These are phyloP conservation scores for Borostomias antarcticus DNA, from an alignment of 2,797 vertebrate species.

Conservation along the genomic window DNA sequence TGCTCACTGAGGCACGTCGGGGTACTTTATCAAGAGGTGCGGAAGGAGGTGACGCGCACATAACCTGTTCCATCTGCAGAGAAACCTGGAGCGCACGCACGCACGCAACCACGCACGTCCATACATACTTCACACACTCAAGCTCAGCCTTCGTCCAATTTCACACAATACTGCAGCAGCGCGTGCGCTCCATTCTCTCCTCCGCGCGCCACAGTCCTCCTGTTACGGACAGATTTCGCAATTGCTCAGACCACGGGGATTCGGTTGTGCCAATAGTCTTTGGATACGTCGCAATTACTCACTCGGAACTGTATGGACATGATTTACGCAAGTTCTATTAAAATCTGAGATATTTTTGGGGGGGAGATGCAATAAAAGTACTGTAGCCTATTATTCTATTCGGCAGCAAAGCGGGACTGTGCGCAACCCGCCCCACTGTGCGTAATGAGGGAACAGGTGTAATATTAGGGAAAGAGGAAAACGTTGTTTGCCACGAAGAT, in stretches of 20 bases:
- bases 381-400: too few relatives aligned
- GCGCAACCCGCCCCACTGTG: conserved; percentile 22
- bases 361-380: too few relatives aligned
- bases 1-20: conserved; percentile 1
- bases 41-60: background rate
- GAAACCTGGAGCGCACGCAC: conserved; percentile 23
- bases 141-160: background rate
- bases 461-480: conserved; percentile 37
- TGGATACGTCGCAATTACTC: background rate
- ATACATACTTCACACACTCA: conserved; percentile 8
- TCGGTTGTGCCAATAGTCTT: conserved; percentile 37
- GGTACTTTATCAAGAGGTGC: background rate
- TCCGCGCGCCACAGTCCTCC: conserved; percentile 9
- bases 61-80: conserved; percentile 43
- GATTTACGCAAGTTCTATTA: background rate
- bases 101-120: too few relatives aligned
- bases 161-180: background rate
- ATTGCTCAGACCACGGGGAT: conserved; percentile 14
- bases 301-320: background rate
- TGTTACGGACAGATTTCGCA: conserved; percentile 17
- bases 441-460: conserved; percentile 64
- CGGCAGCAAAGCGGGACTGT: background rate
- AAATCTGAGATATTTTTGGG: background rate
- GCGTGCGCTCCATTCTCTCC: conserved; percentile 14
- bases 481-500: background rate